Base-by-base conservation (phyloP, 2,797 vertebrate genomes). In the Thunnus albacares region DNA sequence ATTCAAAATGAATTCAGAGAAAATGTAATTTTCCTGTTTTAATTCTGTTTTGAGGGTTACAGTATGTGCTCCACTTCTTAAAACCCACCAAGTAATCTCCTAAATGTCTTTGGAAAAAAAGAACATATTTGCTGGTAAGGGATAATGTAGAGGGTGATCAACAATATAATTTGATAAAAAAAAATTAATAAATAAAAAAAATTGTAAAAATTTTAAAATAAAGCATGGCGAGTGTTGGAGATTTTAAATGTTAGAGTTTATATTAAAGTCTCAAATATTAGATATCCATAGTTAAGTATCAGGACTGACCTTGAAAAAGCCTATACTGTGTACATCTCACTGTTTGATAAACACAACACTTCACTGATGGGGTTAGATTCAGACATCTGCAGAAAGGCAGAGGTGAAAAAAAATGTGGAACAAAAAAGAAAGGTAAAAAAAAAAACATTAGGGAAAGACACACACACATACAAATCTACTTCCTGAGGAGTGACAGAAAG, bases 401-500 rank as follows among this genome's bases (percentile, higher is more conserved):
- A 58, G 41, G 14, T 41, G 22, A n/a, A 59, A 75, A 22, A 13
- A 45, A 4, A 66, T 52, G 18, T 20, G 6, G 17, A 76, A 59
- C 28, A 35, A 61, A 26, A 41, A 52, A 41, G 20, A 43, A 77
- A 66, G 12, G 24, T n/a, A 18, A 57, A 51, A 61, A 53, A 35
- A 3, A 71, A 74, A 51, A 20, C 62, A 67, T 15, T 17, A 20
- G 79, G 22, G 26, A 64, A 67, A 81, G 0, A 72, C 14, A 59
- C 51, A 63, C 30, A 18, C 13, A 49, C 17, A 62, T 26, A 80
- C 75, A 87, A 69, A 77, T 73, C 30, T 15, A 75, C 49, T 76
- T 83, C 49, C 58, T 62, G 43, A 77, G 67, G 38, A 79, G 57
- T 77, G 81, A 86, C 81, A 75, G 70, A 72, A 79, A 84, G 77